phyloP scores from a whole-genome alignment of 2,113 vertebrate species.

The Numida meleagris region DNA sequence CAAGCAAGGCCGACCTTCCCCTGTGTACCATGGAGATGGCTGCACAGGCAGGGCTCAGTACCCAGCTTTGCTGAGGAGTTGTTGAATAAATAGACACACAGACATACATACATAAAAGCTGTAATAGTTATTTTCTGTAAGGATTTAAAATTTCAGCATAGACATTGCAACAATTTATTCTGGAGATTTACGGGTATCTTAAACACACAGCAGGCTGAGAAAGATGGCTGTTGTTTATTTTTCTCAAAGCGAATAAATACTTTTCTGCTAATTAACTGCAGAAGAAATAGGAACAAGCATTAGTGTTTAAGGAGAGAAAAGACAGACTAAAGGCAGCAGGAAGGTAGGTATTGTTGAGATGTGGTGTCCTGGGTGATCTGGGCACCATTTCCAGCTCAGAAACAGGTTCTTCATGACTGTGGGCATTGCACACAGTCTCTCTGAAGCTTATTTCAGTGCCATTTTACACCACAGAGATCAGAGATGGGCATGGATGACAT shows the following conservation, averaged over 20 bases:
- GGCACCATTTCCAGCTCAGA: neutral
- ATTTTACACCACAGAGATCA: neutral
- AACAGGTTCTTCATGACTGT: rapidly evolving
- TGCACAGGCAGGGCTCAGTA: neutral
- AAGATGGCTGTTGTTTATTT: neutral
- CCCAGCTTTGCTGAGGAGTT: neutral
- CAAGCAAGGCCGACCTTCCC: no score
- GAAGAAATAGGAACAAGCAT: neutral
- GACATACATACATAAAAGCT: neutral
- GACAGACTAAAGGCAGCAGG: neutral
- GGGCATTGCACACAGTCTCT: neutral
- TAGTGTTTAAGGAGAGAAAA: neutral
- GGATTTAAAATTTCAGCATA: neutral
- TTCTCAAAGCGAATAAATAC: neutral
- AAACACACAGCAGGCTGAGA: neutral
- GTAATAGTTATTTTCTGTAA: neutral
- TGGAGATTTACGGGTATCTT: neutral
- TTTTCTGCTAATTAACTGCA: neutral
- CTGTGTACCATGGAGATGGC: rapidly evolving
- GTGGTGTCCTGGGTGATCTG: neutral
- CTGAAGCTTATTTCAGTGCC: neutral
- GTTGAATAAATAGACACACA: neutral
- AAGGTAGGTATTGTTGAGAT: neutral
- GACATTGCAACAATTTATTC: neutral
- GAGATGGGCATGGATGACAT: neutral